Evolutionary conservation across 37 sponge, comb jelly and placozoan species (phyloP), one percentile per base, ranked within the genome.

Genomic region (Eunapius fragilis): DNA sequence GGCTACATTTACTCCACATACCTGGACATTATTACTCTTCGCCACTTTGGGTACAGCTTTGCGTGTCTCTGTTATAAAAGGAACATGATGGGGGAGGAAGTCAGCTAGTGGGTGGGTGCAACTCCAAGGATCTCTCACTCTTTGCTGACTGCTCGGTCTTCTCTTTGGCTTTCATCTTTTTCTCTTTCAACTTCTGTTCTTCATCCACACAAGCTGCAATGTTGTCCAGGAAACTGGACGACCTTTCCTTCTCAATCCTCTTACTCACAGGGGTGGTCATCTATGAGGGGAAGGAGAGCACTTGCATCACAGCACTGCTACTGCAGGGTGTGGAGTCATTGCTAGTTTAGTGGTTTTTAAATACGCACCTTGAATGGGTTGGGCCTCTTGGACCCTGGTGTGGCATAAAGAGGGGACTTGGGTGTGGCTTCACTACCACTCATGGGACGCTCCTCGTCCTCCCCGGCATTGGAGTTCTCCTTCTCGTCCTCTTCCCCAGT

Each of bases 351-450:
- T n/a, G n/a, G n/a, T n/a, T n/a, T n/a, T n/a, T n/a, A n/a, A n/a
- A n/a, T n/a, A n/a, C n/a, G 68, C 28, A 87, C 88, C 77, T 87
- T 87, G 70, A 87, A 87, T 75, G 88, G 88, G 69, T 87, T 87
- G 0, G 72, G 28, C 80, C 87, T 79, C 37, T 80, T 86, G 27
- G 45, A n/a, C 3, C 25, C 48, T 33, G 78, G 28, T 25, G 30
- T 68, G 2, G 32, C 6, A 17, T 58, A 58, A 19, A 58, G 69
- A 19, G 77, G 31, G 19, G 25, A 35, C 24, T 32, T 6, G 35
- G 68, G 81, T 2, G 70, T 37, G 78, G 35, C 47, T 38, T 58
- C 22, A 25, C 74, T 41, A 27, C 22, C 22, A 25, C 74, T 41
- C 38, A 14, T 30, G 22, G 25, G 47, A 34, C 25, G 25, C 19